Percentiles rank a stretch among this genome's conserved stretches.
Evolutionary conservation across 2,888 invertebrate species (phyloP).

Genomic region (Drosophila acutilabella): DNA sequence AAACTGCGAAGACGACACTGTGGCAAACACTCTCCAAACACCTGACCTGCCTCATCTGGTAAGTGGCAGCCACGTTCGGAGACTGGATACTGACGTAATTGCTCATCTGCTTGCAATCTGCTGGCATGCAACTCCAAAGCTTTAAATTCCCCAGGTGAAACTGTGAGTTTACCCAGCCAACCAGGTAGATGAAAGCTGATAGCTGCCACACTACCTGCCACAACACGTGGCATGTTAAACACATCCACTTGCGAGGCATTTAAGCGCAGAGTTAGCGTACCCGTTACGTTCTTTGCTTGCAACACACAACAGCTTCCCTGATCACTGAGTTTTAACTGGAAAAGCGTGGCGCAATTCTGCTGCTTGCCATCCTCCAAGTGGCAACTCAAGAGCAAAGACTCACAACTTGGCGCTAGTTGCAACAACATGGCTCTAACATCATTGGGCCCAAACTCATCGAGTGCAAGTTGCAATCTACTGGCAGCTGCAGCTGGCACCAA

Average conservation of each 20-base stretch:
- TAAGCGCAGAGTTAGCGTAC: slow-evolving; percentile 63
- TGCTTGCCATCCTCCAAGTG: slow-evolving; percentile 52
- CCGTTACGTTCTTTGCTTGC: slow-evolving; percentile 13
- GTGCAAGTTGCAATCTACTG: slow-evolving; percentile 8
- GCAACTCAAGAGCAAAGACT: slow-evolving; percentile 69
- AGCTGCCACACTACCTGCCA: slow-evolving; percentile 44
- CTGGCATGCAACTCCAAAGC: slow-evolving; percentile 50
- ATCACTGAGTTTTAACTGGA: slow-evolving; percentile 42
- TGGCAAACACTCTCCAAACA: slow-evolving; percentile 65
- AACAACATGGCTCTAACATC: slow-evolving; percentile 35
- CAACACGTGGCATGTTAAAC: slow-evolving; percentile 50
- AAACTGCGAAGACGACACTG: slow-evolving; percentile 65
- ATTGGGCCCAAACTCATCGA: slow-evolving; percentile 15
- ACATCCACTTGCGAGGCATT: slow-evolving; percentile 72
- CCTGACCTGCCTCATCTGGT: slow-evolving; percentile 56
- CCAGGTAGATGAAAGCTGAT: slow-evolving; percentile 70
- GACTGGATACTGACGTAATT: slow-evolving; percentile 51
- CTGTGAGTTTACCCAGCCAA: slow-evolving; percentile 54
- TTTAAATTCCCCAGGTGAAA: slow-evolving; percentile 59
- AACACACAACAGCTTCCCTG: slow-evolving; percentile 75
- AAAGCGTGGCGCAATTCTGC: slow-evolving; percentile 64
- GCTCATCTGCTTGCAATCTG: slow-evolving; percentile 49
- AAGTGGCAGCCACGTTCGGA: slow-evolving; percentile 74
- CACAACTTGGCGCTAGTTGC: slow-evolving; percentile 71
- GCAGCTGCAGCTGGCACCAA: slow-evolving; percentile 30